Percentiles rank a stretch among this genome's conserved stretches.
phyloP scores from a whole-genome alignment of 2,888 invertebrate species.

The Pristionchus exspectatus region DNA sequence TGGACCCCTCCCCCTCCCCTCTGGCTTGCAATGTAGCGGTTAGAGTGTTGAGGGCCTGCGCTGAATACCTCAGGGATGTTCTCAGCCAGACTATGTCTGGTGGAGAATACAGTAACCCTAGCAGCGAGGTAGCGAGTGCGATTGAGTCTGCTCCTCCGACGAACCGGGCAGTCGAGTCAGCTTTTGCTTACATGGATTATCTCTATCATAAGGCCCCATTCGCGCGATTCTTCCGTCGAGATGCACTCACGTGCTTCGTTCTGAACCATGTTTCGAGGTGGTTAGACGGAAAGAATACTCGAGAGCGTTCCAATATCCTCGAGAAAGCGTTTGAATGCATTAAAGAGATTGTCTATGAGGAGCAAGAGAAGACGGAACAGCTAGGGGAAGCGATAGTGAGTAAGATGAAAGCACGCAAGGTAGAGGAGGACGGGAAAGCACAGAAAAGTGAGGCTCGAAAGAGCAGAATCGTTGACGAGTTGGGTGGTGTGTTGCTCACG shows the following conservation, averaged over 20 bases:
- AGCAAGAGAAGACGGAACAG: not conserved
- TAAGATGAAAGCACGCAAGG: not conserved
- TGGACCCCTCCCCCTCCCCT: not conserved
- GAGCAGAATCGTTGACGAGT: not conserved
- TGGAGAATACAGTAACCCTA: not conserved
- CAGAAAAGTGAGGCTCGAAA: not conserved
- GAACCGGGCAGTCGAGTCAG: not conserved
- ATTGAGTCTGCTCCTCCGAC: not conserved
- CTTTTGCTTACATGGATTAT: not conserved
- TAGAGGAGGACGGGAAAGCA: slow-evolving; percentile 2
- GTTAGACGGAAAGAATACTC: not conserved
- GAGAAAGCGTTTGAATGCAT: not conserved
- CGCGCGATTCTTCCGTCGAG: not conserved
- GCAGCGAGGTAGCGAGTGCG: not conserved
- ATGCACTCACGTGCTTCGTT: not conserved
- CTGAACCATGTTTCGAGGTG: not conserved
- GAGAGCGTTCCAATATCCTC: not conserved
- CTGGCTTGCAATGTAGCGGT: not conserved
- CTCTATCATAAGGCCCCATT: not conserved
- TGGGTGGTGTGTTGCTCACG: not conserved
- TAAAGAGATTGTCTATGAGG: not conserved
- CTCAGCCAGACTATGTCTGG: not conserved
- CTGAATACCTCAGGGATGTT: not conserved
- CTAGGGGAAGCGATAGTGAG: not conserved
- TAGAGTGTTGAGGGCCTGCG: not conserved